Evolutionary conservation across 2,113 vertebrate species (phyloP).

Genomic region (Eulemur macaco): DNA sequence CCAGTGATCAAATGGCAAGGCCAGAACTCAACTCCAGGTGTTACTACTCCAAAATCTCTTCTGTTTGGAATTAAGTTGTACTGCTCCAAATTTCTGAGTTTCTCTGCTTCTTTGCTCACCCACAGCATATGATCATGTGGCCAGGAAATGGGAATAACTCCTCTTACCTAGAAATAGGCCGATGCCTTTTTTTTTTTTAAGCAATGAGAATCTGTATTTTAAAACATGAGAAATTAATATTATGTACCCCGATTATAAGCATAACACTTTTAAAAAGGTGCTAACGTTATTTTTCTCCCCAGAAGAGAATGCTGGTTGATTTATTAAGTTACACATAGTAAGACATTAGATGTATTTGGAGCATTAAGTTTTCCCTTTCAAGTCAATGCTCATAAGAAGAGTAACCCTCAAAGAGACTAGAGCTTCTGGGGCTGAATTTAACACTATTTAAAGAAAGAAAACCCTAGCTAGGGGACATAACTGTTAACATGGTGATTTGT

Average conservation of each 20-base stretch:
- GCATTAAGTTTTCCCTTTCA: slow-evolving; percentile 81
- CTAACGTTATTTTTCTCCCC: background rate
- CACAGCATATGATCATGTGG: background rate
- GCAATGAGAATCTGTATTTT: slow-evolving; percentile 3
- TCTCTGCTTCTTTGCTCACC: background rate
- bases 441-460: slow-evolving; percentile 87
- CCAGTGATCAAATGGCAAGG: background rate
- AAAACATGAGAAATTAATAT: slow-evolving; percentile 31
- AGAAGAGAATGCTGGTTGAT: background rate
- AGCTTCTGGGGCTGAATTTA: slow-evolving; percentile 86
- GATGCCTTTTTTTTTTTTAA: background rate
- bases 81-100: background rate
- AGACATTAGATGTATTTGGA: slow-evolving; percentile 66
- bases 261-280: slow-evolving; percentile 10
- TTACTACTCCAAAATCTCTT: background rate
- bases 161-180: background rate
- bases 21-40: background rate
- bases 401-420: slow-evolving; percentile 80
- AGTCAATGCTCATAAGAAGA: slow-evolving; percentile 79
- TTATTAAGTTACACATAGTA: slow-evolving; percentile 46
- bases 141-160: background rate
- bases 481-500: slow-evolving; percentile 86
- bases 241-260: background rate
- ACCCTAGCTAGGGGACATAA: slow-evolving; percentile 84
- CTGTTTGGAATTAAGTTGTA: too few relatives aligned